Percentiles rank a stretch among this genome's conserved stretches.
Conservation (phyloP, 2,888 invertebrate genomes). For the Epinotia ramella region DNA sequence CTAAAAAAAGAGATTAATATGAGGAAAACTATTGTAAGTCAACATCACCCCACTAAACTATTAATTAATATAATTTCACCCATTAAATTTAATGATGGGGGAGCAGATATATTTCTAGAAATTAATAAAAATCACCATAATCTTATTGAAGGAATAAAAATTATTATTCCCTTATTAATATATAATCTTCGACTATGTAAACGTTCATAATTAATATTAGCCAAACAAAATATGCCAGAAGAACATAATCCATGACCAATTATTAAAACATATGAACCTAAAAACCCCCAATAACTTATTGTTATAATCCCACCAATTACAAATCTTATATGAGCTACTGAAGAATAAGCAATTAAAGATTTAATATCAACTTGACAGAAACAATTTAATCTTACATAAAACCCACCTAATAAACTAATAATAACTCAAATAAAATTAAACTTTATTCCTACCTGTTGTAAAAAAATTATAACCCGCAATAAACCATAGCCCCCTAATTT, state of each 20-base stretch:
- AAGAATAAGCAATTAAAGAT: conserved; percentile 90
- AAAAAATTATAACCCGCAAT: conserved; percentile 83
- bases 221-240: conserved; percentile 88
- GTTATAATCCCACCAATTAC: conserved; percentile 86
- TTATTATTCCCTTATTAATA: conserved; percentile 87
- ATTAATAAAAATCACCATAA: conserved; percentile 88
- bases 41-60: conserved; percentile 83
- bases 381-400: conserved; percentile 87
- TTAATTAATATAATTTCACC: conserved; percentile 88
- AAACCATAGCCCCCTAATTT: conserved; percentile 90
- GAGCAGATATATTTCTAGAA: conserved; percentile 87
- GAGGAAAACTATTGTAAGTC: conserved; percentile 80
- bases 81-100: conserved; percentile 88
- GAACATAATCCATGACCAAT: conserved; percentile 88
- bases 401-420: conserved; percentile 84
- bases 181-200: conserved; percentile 85
- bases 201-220: conserved; percentile 87
- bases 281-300: conserved; percentile 81
- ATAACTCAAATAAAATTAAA: conserved; percentile 83
- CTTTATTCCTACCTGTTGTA: conserved; percentile 74
- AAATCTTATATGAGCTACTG: conserved; percentile 89
- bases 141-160: conserved; percentile 84
- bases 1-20: conserved; percentile 87
- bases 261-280: conserved; percentile 85
- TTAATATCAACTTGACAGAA: conserved; percentile 89